phyloP scores from a whole-genome alignment of 1,140 invertebrate species.

The Monomorium pharaonis region DNA sequence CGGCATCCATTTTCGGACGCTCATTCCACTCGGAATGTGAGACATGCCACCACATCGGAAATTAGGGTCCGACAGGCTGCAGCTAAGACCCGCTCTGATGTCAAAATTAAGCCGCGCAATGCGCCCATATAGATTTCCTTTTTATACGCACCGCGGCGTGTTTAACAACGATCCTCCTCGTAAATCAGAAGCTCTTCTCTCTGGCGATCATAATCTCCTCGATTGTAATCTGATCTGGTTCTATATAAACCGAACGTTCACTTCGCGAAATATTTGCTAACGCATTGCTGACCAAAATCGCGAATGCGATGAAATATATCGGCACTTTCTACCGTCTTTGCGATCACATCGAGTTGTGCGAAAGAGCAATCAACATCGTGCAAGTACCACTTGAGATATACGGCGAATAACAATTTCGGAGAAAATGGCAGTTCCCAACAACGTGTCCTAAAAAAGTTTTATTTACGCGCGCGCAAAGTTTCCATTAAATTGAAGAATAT shows the following conservation, averaged over 20 bases:
- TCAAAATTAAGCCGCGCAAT: conserved; percentile 24
- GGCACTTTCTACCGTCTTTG: background rate
- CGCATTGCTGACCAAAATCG: background rate
- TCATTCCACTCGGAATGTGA: conserved; percentile 61
- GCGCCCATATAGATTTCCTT: background rate
- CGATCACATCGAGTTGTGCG: conserved; percentile 17
- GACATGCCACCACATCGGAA: conserved; percentile 3
- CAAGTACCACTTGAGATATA: conserved; percentile 28
- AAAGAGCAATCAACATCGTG: conserved; percentile 32
- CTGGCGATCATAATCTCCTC: background rate
- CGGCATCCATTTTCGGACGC: conserved; percentile 23
- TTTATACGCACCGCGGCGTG: background rate
- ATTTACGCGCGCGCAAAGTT: conserved; percentile 15
- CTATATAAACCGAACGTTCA: background rate
- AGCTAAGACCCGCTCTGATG: background rate
- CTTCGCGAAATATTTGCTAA: conserved; percentile 4
- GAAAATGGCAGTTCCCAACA: conserved; percentile 13
- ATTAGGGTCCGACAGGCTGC: conserved; percentile 14
- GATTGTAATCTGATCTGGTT: background rate
- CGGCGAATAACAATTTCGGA: conserved; percentile 33
- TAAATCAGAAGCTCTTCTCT: background rate
- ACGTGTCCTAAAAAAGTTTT: conserved; percentile 10
- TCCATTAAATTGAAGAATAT: background rate
- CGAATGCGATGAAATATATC: conserved; percentile 14
- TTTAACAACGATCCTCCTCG: background rate